Percentiles rank a stretch among this genome's conserved stretches.
Conservation (phyloP, 2,797 vertebrate genomes). For the Enteromius argenteus region DNA sequence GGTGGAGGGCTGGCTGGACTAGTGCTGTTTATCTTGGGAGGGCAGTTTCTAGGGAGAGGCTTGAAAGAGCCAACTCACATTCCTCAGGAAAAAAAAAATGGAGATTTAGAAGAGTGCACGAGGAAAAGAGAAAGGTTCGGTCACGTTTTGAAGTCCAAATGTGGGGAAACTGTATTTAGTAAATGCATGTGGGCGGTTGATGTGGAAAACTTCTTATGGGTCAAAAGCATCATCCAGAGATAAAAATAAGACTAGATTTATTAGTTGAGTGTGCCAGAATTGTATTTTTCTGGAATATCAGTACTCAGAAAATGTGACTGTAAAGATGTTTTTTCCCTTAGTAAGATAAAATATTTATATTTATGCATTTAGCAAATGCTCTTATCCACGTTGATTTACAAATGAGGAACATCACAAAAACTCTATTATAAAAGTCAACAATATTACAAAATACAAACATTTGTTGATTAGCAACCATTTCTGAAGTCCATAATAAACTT, state of each 20-base stretch:
- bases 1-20: constrained; percentile 37
- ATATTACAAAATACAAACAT: neutral
- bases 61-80: constrained; percentile 42
- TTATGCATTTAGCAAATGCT: neutral
- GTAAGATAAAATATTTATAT: neutral
- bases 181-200: neutral
- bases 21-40: constrained; percentile 57
- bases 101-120: constrained; percentile 23
- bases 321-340: neutral
- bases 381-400: neutral
- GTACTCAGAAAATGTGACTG: neutral
- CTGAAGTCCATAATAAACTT: neutral
- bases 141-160: constrained; percentile 21
- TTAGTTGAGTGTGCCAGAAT: neutral
- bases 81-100: constrained; percentile 38
- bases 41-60: constrained; percentile 42
- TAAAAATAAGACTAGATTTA: neutral
- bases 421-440: too few relatives aligned
- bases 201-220: constrained; percentile 1
- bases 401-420: too few relatives aligned
- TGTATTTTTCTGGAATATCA: neutral
- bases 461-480: neutral
- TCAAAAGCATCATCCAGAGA: constrained; percentile 11
- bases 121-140: neutral
- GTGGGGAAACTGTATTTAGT: neutral